Conservation (phyloP, 2,888 invertebrate species). For the Polydrusus pterygomalis region DNA sequence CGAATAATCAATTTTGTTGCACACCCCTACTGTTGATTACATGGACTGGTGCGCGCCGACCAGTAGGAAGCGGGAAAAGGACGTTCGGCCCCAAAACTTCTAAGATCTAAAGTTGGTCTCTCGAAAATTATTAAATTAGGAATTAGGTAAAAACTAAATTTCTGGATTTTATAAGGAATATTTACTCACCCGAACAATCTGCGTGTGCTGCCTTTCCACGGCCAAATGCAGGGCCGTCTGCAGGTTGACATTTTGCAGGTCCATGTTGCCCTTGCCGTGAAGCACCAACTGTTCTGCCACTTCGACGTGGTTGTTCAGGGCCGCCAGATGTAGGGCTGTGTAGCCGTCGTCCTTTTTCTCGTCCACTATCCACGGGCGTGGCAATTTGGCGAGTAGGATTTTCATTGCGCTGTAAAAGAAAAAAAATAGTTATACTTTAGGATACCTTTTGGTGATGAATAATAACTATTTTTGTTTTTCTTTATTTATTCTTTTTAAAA, state of each 20-base stretch:
- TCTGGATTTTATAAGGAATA: not conserved
- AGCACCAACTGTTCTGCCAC: slow-evolving; percentile 93
- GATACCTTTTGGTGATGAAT: too few species aligned
- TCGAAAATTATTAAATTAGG: too few species aligned
- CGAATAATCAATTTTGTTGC: too few species aligned
- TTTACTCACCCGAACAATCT: slow-evolving; percentile 89
- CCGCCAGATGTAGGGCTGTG: slow-evolving; percentile 95
- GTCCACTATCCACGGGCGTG: slow-evolving; percentile 97
- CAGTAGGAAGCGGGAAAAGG: too few species aligned
- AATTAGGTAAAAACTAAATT: too few species aligned
- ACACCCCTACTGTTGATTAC: too few species aligned
- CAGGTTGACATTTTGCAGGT: slow-evolving; percentile 96
- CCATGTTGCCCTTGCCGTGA: slow-evolving; percentile 93
- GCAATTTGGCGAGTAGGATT: slow-evolving; percentile 92
- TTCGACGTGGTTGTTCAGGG: slow-evolving; percentile 97
- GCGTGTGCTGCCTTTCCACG: slow-evolving; percentile 97
- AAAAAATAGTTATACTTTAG: too few species aligned
- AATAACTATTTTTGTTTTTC: too few species aligned
- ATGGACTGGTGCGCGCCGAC: too few species aligned
- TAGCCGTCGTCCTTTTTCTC: slow-evolving; percentile 99
- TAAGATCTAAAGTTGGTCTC: too few species aligned
- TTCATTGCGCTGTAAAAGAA: slow-evolving; percentile 88
- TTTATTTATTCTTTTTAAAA: too few species aligned
- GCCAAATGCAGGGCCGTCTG: slow-evolving; percentile 96
- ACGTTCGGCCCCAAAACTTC: too few species aligned